A percentile compares a stretch with the other conserved stretches of the same genome.
phyloP scores from a whole-genome alignment of 2,888 invertebrate species.

The Fabriciana adippe region DNA sequence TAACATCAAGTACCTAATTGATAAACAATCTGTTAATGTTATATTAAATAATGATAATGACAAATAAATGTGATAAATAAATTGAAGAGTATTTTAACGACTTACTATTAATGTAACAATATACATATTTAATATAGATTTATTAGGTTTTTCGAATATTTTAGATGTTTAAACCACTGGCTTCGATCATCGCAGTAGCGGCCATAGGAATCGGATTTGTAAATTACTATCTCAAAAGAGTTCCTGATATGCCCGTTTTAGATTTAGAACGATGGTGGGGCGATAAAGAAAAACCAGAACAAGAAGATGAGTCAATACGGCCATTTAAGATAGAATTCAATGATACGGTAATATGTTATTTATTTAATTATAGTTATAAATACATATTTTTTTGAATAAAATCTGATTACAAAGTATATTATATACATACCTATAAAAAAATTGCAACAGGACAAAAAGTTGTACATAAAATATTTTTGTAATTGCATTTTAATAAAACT shows the following conservation, averaged over 20 bases:
- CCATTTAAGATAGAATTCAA: constrained; percentile 68
- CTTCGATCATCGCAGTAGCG: constrained; percentile 47
- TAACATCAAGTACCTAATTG: too few relatives aligned
- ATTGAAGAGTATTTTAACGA: not conserved
- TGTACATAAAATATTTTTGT: too few relatives aligned
- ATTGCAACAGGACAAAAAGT: too few relatives aligned
- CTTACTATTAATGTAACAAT: not conserved
- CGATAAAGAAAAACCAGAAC: constrained; percentile 46
- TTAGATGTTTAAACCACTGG: constrained; percentile 59
- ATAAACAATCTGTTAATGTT: too few relatives aligned
- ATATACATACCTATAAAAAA: too few relatives aligned
- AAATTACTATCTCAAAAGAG: constrained; percentile 46
- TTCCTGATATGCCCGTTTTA: constrained; percentile 56
- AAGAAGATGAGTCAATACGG: constrained; percentile 60
- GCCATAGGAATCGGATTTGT: constrained; percentile 51
- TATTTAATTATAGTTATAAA: not conserved
- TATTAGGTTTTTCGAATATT: constrained; percentile 41
- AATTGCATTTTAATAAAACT: not conserved
- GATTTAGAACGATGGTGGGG: constrained; percentile 74
- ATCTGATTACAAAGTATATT: not conserved
- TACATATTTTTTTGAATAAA: not conserved
- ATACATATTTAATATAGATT: not conserved
- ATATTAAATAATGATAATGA: too few relatives aligned
- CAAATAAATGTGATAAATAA: too few relatives aligned
- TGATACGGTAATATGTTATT: constrained; percentile 56